Evolutionary conservation across 1,140 invertebrate genomes (phyloP).

Genomic region (Trachelipus rathkii): DNA sequence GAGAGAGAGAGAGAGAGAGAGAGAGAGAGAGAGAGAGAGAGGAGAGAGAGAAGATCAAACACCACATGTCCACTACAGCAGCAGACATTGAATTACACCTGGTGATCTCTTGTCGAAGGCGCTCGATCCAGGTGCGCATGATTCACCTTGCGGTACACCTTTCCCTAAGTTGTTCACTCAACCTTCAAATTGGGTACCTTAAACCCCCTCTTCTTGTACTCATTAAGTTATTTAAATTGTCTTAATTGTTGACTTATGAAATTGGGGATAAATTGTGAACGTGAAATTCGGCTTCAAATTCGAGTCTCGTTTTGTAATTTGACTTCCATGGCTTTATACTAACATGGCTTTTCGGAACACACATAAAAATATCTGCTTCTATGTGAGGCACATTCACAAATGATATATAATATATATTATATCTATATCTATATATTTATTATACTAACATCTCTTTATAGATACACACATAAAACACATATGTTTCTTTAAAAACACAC

Average conservation of each 20-base stretch:
- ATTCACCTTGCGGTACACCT: conserved; percentile 11
- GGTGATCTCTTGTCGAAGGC: not conserved
- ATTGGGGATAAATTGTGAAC: no score
- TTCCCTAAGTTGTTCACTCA: not conserved
- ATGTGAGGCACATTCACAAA: no score
- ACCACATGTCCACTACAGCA: not conserved
- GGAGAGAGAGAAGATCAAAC: not conserved
- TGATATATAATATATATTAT: no score
- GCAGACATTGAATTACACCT: conserved; percentile 2
- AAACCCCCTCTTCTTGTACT: not conserved
- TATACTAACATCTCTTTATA: no score
- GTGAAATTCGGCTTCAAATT: no score
- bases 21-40: conserved; percentile 3
- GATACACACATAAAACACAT: no score
- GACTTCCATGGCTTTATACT: no score
- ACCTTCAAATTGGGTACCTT: conserved; percentile 3
- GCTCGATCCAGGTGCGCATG: not conserved
- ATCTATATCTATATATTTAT: no score
- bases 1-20: conserved; percentile 7
- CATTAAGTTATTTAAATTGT: conserved; percentile 3
- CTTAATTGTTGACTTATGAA: not conserved
- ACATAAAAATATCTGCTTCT: no score
- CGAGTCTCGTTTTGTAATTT: no score
- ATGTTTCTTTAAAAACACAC: no score
- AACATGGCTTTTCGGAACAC: no score